A percentile compares a stretch with the other conserved stretches of the same genome.
Evolutionary conservation across 2,113 vertebrate genomes (phyloP).

Genomic region (Tachuris rubrigastra): DNA sequence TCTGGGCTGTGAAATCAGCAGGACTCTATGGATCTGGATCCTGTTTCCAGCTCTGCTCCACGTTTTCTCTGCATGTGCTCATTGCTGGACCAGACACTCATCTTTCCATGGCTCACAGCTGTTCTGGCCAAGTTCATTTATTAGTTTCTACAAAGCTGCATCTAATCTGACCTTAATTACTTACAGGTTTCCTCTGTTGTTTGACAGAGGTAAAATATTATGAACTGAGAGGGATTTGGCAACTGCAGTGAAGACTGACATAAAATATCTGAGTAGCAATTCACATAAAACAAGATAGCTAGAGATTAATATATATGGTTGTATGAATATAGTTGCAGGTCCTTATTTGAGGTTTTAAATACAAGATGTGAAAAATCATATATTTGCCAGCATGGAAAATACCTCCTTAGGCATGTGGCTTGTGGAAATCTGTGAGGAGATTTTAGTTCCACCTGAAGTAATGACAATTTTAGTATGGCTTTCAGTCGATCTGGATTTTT

Average conservation of each 20-base stretch:
- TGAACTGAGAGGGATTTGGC: background rate
- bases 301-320: background rate
- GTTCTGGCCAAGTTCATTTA: background rate
- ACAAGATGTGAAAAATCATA: background rate
- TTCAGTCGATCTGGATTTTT: background rate
- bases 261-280: background rate
- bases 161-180: background rate
- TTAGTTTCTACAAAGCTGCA: background rate
- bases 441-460: background rate
- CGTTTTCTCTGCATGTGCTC: background rate
- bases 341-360: background rate
- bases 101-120: background rate
- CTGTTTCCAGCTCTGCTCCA: background rate
- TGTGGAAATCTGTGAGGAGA: background rate
- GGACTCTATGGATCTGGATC: background rate
- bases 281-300: background rate
- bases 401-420: background rate
- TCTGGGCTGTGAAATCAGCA: background rate
- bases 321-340: background rate
- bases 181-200: background rate
- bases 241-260: background rate
- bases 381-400: constrained; percentile 42
- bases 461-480: background rate
- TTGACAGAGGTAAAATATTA: constrained; percentile 30
- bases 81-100: background rate